Percentiles rank a stretch among this genome's conserved stretches.
phyloP scores from a whole-genome alignment of 1,140 invertebrate species.

The Stratiolaelaps scimitus region DNA sequence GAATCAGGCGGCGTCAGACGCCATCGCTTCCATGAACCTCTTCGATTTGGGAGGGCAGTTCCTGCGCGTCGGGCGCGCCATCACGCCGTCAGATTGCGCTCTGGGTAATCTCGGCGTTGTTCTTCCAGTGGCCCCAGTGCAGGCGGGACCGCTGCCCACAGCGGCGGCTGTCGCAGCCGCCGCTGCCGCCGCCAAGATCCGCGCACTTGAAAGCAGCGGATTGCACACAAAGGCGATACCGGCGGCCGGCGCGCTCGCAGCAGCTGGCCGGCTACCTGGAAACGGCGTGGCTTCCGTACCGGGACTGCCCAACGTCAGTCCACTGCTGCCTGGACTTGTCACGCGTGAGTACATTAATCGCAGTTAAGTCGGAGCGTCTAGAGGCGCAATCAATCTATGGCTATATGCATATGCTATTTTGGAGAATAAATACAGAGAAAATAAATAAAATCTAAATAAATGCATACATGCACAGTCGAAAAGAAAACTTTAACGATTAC shows the following conservation, averaged over 20 bases:
- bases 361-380: too few species aligned
- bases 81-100: constrained; percentile 23
- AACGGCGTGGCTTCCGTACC: too few species aligned
- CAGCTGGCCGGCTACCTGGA: too few species aligned
- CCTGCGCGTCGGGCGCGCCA: constrained; percentile 45
- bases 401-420: too few species aligned
- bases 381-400: too few species aligned
- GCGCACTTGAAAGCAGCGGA: constrained; percentile 41
- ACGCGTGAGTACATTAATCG: constrained; percentile 27
- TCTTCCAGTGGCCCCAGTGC: constrained; percentile 31
- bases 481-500: too few species aligned
- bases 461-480: too few species aligned
- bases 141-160: constrained; percentile 40
- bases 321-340: constrained; percentile 9
- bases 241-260: too few species aligned
- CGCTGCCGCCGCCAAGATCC: constrained; percentile 47
- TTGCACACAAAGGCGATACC: too few species aligned
- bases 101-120: background rate
- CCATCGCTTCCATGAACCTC: constrained; percentile 48
- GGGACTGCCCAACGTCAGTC: background rate
- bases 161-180: constrained; percentile 47
- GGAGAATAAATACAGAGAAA: too few species aligned
- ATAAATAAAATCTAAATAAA: too few species aligned
- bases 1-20: constrained; percentile 43
- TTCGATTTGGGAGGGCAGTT: constrained; percentile 49